phyloP scores from a whole-genome alignment of 2,113 vertebrate species.

The Paramisgurnus dabryanus region DNA sequence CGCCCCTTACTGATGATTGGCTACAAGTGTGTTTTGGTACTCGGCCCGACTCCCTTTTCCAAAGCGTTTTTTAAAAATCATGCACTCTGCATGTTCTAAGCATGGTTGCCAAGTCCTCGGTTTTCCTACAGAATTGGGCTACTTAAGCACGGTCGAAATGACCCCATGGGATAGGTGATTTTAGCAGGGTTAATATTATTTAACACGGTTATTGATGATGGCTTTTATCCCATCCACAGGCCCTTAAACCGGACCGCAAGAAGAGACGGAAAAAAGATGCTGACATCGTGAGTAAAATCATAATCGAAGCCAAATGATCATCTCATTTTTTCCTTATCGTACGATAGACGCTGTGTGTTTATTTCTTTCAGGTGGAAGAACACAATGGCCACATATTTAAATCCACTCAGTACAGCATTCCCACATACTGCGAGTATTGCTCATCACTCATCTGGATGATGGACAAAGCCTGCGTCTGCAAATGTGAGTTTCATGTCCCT shows the following conservation, averaged over 20 bases:
- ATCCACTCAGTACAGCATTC: slow-evolving; percentile 97
- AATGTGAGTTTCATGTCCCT: slow-evolving; percentile 80
- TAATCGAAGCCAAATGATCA: background rate
- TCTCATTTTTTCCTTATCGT: background rate
- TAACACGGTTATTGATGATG: background rate
- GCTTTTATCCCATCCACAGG: slow-evolving; percentile 59
- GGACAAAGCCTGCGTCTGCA: slow-evolving; percentile 97
- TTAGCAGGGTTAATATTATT: too few relatives aligned
- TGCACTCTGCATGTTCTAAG: too few relatives aligned
- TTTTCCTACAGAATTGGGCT: too few relatives aligned
- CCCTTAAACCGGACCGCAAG: slow-evolving; percentile 89
- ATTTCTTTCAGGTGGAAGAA: slow-evolving; percentile 85
- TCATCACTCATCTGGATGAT: slow-evolving; percentile 99
- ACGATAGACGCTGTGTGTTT: background rate
- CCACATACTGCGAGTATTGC: slow-evolving; percentile 96
- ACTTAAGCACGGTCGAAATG: too few relatives aligned
- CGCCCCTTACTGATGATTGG: too few relatives aligned
- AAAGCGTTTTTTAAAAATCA: too few relatives aligned
- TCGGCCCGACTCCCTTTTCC: too few relatives aligned
- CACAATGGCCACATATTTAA: slow-evolving; percentile 99
- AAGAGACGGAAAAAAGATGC: slow-evolving; percentile 96
- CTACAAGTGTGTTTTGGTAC: too few relatives aligned
- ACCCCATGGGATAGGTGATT: too few relatives aligned
- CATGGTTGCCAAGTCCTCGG: too few relatives aligned
- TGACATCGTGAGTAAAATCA: slow-evolving; percentile 83